Conservation (phyloP, 2,113 vertebrate genomes). For the Menura novaehollandiae region DNA sequence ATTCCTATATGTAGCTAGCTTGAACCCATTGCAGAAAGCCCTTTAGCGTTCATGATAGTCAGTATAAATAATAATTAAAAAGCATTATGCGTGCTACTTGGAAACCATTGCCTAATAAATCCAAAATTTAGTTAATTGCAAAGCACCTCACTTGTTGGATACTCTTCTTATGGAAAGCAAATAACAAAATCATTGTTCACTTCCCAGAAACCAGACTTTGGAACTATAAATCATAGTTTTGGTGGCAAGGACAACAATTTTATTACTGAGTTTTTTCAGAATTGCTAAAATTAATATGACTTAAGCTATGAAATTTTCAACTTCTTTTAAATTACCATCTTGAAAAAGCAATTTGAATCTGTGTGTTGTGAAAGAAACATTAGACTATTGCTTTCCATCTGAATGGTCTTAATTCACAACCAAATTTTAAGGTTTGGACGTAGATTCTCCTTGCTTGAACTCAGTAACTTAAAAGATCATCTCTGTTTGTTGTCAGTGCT, state of each 20-base stretch:
- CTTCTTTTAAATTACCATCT: background rate
- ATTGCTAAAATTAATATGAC: background rate
- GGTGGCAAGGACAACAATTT: background rate
- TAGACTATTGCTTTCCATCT: background rate
- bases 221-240: background rate
- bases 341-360: background rate
- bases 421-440: background rate
- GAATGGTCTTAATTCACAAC: background rate
- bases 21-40: background rate
- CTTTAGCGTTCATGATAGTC: background rate
- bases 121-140: background rate
- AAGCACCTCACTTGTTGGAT: background rate
- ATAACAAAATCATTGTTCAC: background rate
- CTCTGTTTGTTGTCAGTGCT: background rate
- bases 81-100: accelerated
- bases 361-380: background rate
- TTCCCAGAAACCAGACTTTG: background rate
- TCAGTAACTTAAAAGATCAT: background rate
- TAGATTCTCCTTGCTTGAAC: background rate
- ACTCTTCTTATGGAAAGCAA: background rate
- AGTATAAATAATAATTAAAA: background rate
- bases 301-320: background rate
- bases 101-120: background rate
- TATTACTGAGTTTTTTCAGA: background rate
- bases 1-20: background rate